phyloP scores from a whole-genome alignment of 2,888 invertebrate species.

The Sycophila texana region DNA sequence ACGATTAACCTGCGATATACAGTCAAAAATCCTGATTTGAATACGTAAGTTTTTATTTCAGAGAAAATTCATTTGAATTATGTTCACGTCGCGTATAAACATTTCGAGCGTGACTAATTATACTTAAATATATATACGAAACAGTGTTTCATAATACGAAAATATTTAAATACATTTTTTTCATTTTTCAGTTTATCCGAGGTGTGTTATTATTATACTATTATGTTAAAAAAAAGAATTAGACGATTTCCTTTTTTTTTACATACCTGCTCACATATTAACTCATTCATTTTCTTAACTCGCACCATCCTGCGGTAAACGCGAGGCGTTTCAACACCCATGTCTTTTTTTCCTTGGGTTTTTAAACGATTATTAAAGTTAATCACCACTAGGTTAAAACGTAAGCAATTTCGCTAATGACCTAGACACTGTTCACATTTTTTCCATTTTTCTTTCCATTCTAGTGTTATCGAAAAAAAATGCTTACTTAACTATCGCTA shows the following conservation, averaged over 20 bases:
- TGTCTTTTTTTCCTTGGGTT: constrained; percentile 29
- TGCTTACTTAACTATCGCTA: not conserved
- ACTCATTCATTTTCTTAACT: not conserved
- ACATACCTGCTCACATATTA: too few relatives aligned
- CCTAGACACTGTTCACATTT: constrained; percentile 53
- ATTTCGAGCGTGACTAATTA: too few relatives aligned
- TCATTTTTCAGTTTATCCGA: not conserved
- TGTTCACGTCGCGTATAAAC: too few relatives aligned
- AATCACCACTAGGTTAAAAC: constrained; percentile 27
- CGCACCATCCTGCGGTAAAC: not conserved
- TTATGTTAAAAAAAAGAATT: too few relatives aligned
- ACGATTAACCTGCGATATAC: not conserved
- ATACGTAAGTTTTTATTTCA: not conserved
- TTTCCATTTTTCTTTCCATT: constrained; percentile 12
- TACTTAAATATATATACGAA: not conserved
- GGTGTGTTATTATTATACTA: not conserved
- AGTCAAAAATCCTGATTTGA: not conserved
- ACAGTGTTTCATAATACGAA: not conserved
- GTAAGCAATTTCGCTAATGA: constrained; percentile 41
- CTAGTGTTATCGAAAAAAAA: constrained; percentile 29
- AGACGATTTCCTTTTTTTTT: too few relatives aligned
- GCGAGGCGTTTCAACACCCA: constrained; percentile 16
- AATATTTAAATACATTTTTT: not conserved
- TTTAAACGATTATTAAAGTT: constrained; percentile 54
- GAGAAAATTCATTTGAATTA: too few relatives aligned